Conservation (phyloP, 2,888 invertebrate genomes). For the Caenorhabditis auriculariae region DNA sequence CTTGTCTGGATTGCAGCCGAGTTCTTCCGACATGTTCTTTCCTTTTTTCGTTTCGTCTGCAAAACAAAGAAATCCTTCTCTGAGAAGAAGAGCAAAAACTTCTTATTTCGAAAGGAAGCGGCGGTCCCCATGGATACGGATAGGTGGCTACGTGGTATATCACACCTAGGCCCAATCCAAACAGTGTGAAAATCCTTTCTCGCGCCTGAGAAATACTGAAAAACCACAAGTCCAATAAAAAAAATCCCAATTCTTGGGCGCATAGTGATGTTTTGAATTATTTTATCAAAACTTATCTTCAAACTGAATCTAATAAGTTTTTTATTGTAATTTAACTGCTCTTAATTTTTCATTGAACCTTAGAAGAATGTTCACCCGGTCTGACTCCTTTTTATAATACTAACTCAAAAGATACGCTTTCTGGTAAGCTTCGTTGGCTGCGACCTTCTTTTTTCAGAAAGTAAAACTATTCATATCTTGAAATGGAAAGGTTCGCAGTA, state of each 20-base stretch:
- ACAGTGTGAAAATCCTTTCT: conserved; percentile 36
- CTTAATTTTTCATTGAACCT: too few species aligned
- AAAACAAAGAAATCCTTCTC: neutral
- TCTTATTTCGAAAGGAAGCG: conserved; percentile 6
- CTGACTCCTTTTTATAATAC: too few species aligned
- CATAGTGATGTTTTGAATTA: too few species aligned
- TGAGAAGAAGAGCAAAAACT: too few species aligned
- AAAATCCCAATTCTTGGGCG: too few species aligned
- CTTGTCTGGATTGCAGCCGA: conserved; percentile 28
- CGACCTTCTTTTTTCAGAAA: neutral
- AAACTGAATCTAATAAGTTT: too few species aligned
- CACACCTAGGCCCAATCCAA: conserved; percentile 30
- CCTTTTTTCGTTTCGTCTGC: conserved; percentile 17
- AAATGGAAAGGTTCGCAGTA: neutral
- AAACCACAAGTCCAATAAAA: too few species aligned
- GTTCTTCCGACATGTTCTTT: conserved; percentile 17
- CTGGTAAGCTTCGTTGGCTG: neutral
- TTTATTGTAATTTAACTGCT: too few species aligned
- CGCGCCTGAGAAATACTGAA: conserved; percentile 33
- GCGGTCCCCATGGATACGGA: conserved; percentile 33
- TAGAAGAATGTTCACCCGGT: too few species aligned
- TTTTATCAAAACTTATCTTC: too few species aligned
- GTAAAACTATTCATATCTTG: neutral
- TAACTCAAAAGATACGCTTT: too few species aligned
- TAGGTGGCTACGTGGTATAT: conserved; percentile 37